A percentile compares a stretch with the other conserved stretches of the same genome.
These are phyloP conservation scores for Selenia dentaria DNA, from an alignment of 2,888 invertebrate species.

Conservation along the genomic window DNA sequence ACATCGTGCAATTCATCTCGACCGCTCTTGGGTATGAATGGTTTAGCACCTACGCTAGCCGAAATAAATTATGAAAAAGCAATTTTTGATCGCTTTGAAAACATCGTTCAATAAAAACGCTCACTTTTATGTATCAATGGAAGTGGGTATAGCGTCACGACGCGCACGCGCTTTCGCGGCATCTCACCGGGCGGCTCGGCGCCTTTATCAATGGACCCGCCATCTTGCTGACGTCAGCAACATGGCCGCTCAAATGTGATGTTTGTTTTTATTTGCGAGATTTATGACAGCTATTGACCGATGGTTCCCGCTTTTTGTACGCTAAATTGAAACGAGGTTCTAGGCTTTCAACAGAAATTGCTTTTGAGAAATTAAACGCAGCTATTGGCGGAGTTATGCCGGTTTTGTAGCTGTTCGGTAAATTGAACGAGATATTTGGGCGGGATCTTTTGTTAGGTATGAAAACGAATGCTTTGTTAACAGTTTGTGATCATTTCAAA, in stretches of 20 bases:
- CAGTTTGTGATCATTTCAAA: conserved; percentile 1
- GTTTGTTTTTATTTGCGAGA: conserved; percentile 67
- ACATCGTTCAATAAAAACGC: conserved; percentile 43
- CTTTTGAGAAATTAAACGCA: conserved; percentile 20
- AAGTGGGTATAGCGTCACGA: conserved; percentile 49
- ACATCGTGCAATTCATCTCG: no score
- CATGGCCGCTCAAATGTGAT: conserved; percentile 58
- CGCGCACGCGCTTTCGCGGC: conserved; percentile 51
- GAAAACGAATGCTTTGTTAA: conserved; percentile 10
- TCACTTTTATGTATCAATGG: conserved; percentile 68
- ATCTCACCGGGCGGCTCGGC: conserved; percentile 48
- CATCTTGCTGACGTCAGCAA: conserved; percentile 77
- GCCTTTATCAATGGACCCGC: conserved; percentile 73
- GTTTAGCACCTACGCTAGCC: no score
- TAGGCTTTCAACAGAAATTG: conserved; percentile 19
- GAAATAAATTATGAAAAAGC: no score
- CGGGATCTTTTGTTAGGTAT: conserved; percentile 15
- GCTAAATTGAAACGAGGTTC: conserved; percentile 21
- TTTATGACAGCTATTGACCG: conserved; percentile 49
- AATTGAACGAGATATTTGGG: conserved; percentile 18
- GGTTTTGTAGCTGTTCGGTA: conserved; percentile 16
- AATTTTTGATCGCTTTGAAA: conserved; percentile 19
- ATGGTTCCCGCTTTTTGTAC: conserved; percentile 21
- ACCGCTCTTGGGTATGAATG: no score
- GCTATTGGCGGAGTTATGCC: conserved; percentile 12